Evolutionary conservation across 2,888 invertebrate genomes (phyloP).

Genomic region (Abrostola tripartita): DNA sequence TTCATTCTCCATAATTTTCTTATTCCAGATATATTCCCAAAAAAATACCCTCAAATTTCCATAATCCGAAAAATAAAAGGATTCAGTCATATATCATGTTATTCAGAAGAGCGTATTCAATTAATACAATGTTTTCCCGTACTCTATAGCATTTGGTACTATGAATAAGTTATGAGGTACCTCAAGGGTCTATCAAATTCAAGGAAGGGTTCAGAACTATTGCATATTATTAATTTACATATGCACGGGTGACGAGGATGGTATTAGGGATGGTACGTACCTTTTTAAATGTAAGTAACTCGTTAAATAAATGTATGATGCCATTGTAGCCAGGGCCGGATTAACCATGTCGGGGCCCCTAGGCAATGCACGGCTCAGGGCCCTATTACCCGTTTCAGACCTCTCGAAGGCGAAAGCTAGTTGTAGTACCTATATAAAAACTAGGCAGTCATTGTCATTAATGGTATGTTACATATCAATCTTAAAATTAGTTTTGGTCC

Average conservation of each 20-base stretch:
- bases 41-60: slow-evolving; percentile 14
- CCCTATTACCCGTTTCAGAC: too few species aligned
- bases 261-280: not conserved
- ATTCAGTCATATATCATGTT: not conserved
- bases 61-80: slow-evolving; percentile 17
- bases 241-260: slow-evolving; percentile 14
- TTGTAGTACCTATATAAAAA: too few species aligned
- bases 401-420: too few species aligned
- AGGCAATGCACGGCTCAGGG: too few species aligned
- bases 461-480: too few species aligned
- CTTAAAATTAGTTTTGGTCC: too few species aligned
- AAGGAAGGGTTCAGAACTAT: slow-evolving; percentile 43
- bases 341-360: too few species aligned
- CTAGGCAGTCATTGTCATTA: too few species aligned
- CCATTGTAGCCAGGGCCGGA: too few species aligned
- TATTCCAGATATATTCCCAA: slow-evolving; percentile 5
- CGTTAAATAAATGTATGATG: too few species aligned
- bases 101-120: slow-evolving; percentile 27
- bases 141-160: slow-evolving; percentile 32
- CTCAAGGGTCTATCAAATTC: slow-evolving; percentile 39
- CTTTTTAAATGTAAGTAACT: not conserved
- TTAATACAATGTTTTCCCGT: slow-evolving; percentile 49
- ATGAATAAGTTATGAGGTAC: slow-evolving; percentile 53
- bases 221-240: slow-evolving; percentile 45
- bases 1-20: slow-evolving; percentile 10